Percentiles rank a stretch among this genome's conserved stretches.
phyloP scores from a whole-genome alignment of 2,888 invertebrate genomes.

The Ichneumoninae sp. region DNA sequence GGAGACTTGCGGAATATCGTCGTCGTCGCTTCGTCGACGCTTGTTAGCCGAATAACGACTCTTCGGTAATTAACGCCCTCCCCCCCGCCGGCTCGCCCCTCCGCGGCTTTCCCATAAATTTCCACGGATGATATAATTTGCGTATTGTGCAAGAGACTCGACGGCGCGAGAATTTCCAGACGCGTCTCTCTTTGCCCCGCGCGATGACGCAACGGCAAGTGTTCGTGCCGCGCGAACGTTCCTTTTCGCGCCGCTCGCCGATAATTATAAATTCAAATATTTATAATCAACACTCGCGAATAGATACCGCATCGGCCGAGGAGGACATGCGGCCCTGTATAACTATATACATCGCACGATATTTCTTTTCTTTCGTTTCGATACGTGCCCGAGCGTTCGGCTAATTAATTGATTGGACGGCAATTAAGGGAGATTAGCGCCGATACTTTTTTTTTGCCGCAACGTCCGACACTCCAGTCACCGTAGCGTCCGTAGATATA shows the following conservation, averaged over 20 bases:
- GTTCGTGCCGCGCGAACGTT: slow-evolving; percentile 1
- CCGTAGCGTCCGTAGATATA: not conserved
- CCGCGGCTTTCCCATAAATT: slow-evolving; percentile 58
- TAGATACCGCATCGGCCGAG: slow-evolving; percentile 6
- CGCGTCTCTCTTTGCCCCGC: not conserved
- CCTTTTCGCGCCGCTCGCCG: not conserved
- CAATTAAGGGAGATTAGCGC: slow-evolving; percentile 70
- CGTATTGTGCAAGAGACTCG: slow-evolving; percentile 53
- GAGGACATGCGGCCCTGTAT: not conserved
- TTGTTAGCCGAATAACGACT: slow-evolving; percentile 72
- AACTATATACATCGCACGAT: slow-evolving; percentile 14
- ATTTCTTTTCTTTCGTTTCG: slow-evolving; percentile 46
- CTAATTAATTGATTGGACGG: slow-evolving; percentile 70
- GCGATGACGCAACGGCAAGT: not conserved
- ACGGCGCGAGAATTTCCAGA: slow-evolving; percentile 23
- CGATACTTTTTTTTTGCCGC: slow-evolving; percentile 59
- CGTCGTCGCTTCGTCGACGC: slow-evolving; percentile 55
- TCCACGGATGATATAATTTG: slow-evolving; percentile 65
- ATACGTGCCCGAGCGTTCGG: slow-evolving; percentile 64
- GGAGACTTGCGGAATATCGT: slow-evolving; percentile 37
- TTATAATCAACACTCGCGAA: not conserved
- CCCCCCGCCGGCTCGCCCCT: slow-evolving; percentile 2
- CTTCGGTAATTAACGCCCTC: slow-evolving; percentile 69
- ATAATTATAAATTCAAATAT: slow-evolving; percentile 17
- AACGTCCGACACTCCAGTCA: slow-evolving; percentile 20